These are phyloP conservation scores for Ciconia maguari DNA, from an alignment of 2,113 vertebrate species.

Conservation along the genomic window DNA sequence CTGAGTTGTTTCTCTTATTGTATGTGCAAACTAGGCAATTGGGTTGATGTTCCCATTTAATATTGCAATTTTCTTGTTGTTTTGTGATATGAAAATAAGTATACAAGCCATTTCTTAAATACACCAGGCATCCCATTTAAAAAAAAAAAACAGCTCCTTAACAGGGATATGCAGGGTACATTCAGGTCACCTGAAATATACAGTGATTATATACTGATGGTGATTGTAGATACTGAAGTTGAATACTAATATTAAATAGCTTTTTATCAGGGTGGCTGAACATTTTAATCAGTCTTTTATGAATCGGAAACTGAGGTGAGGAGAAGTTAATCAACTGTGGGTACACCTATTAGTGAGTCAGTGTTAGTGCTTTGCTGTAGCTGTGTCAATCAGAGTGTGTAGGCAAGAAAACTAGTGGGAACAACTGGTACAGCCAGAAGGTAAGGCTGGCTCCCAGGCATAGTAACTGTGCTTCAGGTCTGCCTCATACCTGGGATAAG, in stretches of 20 bases:
- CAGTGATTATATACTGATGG: not conserved
- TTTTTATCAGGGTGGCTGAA: not conserved
- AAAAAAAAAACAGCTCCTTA: not conserved
- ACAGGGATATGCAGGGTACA: not conserved
- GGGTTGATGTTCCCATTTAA: not conserved
- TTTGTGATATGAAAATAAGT: not conserved
- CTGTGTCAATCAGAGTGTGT: not conserved
- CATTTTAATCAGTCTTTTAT: not conserved
- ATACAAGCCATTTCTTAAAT: not conserved
- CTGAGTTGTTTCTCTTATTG: not conserved
- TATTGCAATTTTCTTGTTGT: not conserved
- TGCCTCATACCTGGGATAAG: not conserved
- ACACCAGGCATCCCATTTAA: not conserved
- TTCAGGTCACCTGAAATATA: not conserved
- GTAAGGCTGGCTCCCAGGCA: not conserved
- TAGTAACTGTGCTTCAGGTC: not conserved
- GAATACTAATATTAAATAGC: not conserved
- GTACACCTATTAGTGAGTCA: not conserved
- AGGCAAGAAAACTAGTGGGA: not conserved
- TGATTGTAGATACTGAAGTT: not conserved
- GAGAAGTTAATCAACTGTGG: not conserved
- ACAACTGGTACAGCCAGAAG: not conserved
- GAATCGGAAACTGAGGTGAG: not conserved
- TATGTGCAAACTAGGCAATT: not conserved
- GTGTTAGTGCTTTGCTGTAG: not conserved